Evolutionary conservation across 92 coral and sea anemone genomes (phyloP).

Genomic region (Epizoanthus scotinus): DNA sequence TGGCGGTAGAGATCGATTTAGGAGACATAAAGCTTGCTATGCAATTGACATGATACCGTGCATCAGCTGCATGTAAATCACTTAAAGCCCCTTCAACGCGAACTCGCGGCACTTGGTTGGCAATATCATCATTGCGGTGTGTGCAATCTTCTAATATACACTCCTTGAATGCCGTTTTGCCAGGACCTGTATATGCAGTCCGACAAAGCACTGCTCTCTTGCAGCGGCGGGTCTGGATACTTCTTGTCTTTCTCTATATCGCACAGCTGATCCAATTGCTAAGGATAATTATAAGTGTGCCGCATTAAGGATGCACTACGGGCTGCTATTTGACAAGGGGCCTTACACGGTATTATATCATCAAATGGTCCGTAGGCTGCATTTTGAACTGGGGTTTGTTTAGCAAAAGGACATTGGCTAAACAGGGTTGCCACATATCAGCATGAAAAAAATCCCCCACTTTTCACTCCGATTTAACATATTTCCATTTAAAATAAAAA

Average conservation of each 20-base stretch:
- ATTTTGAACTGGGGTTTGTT: too few relatives aligned
- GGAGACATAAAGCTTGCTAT: conserved; percentile 61
- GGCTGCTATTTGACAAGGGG: too few relatives aligned
- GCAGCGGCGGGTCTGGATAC: conserved; percentile 59
- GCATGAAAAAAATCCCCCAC: too few relatives aligned
- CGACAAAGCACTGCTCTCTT: conserved; percentile 55
- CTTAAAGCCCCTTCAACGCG: conserved; percentile 66
- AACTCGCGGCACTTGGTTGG: conserved; percentile 51
- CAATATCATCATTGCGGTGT: conserved; percentile 52
- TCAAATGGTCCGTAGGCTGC: too few relatives aligned
- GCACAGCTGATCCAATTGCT: too few relatives aligned
- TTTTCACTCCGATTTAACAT: too few relatives aligned
- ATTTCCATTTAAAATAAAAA: conserved; percentile 34
- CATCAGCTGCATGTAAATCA: conserved; percentile 76
- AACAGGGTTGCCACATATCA: too few relatives aligned
- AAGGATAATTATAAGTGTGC: too few relatives aligned
- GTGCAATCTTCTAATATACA: conserved; percentile 50
- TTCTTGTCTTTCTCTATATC: conserved; percentile 41
- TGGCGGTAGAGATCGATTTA: conserved; percentile 53
- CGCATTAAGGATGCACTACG: too few relatives aligned
- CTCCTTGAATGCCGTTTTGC: conserved; percentile 57
- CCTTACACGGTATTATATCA: too few relatives aligned
- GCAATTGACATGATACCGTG: conserved; percentile 60
- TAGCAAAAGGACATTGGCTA: too few relatives aligned
- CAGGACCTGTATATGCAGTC: conserved; percentile 46